Conservation (phyloP, 2,888 invertebrate species). For the Sacculina carcini region DNA sequence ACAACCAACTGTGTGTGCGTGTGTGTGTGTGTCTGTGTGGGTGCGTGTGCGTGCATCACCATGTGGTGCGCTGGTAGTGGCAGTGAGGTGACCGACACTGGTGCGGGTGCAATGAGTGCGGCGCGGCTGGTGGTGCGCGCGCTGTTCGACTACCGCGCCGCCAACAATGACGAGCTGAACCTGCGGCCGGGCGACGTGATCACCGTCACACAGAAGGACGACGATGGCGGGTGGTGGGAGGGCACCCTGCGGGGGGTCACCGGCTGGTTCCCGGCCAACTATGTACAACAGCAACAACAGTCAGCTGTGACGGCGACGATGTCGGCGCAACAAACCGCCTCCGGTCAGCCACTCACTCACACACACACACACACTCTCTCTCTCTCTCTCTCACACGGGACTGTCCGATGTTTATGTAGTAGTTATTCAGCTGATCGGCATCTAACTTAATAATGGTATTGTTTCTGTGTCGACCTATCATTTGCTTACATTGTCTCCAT, state of each 20-base stretch:
- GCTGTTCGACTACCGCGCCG: slow-evolving; percentile 74
- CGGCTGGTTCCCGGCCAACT: slow-evolving; percentile 96
- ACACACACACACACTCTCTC: no score
- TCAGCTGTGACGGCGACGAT: no score
- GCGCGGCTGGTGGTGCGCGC: slow-evolving; percentile 42
- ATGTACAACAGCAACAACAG: slow-evolving; percentile 87
- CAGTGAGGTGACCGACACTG: not conserved
- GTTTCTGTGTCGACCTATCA: no score
- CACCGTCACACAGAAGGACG: slow-evolving; percentile 78
- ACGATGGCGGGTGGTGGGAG: slow-evolving; percentile 99
- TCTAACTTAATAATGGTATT: no score
- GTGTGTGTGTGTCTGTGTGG: not conserved
- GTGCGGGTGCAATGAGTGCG: not conserved
- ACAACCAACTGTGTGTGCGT: no score
- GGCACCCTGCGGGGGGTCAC: slow-evolving; percentile 82
- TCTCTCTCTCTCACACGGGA: no score
- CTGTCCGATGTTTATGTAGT: no score
- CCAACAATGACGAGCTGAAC: slow-evolving; percentile 81
- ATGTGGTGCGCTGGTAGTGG: not conserved
- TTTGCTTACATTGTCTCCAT: no score
- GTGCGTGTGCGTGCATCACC: not conserved
- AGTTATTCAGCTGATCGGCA: no score
- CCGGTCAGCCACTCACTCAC: no score
- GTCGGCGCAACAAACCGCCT: no score
- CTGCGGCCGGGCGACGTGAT: slow-evolving; percentile 90